Conservation (phyloP, 2,888 invertebrate genomes). For the Danaus chrysippus region DNA sequence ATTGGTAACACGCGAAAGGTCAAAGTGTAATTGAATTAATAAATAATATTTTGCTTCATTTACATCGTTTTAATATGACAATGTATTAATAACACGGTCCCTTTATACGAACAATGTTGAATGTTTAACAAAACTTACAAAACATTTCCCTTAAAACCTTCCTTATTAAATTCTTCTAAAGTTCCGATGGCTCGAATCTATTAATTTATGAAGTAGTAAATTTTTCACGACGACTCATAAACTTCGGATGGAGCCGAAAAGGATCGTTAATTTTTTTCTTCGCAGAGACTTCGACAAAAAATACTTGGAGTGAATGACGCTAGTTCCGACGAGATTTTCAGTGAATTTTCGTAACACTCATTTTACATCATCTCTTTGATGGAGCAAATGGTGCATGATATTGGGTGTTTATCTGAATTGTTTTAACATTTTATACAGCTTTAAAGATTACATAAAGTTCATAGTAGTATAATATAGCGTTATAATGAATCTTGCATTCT, state of each 20-base stretch:
- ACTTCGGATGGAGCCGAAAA: conserved; percentile 12
- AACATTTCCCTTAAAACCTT: not conserved
- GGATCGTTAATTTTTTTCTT: conserved; percentile 17
- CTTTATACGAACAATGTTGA: too few species aligned
- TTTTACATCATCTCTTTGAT: conserved; percentile 2
- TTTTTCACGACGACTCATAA: conserved; percentile 13
- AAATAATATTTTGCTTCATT: not conserved
- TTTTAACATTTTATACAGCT: not conserved
- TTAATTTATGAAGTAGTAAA: conserved; percentile 7
- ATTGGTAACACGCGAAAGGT: not conserved
- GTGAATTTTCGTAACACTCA: not conserved
- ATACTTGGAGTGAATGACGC: conserved; percentile 3
- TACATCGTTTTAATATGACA: not conserved
- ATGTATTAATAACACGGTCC: not conserved
- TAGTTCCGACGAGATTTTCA: conserved; percentile 8
- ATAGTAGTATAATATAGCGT: too few species aligned
- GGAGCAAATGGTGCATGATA: not conserved
- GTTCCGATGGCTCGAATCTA: not conserved
- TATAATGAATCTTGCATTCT: too few species aligned
- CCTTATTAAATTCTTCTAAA: not conserved
- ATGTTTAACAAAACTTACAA: not conserved
- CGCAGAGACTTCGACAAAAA: conserved; percentile 8
- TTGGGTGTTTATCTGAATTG: not conserved
- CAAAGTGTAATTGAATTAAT: conserved; percentile 5
- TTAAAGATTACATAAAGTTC: too few species aligned